Conservation (phyloP, 2,113 vertebrate genomes). For the Brachyistius frenatus region DNA sequence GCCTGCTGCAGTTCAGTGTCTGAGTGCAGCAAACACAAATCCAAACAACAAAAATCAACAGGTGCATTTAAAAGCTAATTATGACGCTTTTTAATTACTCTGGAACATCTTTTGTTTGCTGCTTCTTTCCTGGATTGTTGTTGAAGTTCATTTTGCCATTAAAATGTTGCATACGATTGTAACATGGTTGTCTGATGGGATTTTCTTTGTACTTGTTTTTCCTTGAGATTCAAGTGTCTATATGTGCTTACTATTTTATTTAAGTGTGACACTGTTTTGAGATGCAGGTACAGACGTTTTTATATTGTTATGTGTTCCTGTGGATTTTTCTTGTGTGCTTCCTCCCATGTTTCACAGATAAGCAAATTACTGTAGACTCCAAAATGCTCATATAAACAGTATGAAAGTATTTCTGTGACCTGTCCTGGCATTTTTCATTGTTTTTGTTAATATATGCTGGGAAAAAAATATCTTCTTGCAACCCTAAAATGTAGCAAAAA, state of each 20-base stretch:
- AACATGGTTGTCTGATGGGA: neutral
- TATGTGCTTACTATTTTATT: slow-evolving; percentile 9
- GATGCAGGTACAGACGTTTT: neutral
- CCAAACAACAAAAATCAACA: slow-evolving; percentile 50
- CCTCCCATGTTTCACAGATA: slow-evolving; percentile 13
- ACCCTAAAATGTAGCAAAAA: neutral
- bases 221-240: neutral
- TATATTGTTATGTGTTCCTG: neutral
- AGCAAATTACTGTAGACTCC: slow-evolving; percentile 15
- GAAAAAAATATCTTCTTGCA: neutral
- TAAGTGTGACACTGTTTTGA: slow-evolving; percentile 5
- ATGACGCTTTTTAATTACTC: slow-evolving; percentile 63
- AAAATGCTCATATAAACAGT: slow-evolving; percentile 1
- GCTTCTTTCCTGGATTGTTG: slow-evolving; percentile 17
- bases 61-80: slow-evolving; percentile 70
- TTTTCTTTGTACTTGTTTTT: neutral
- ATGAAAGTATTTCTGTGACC: neutral
- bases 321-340: neutral
- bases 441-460: neutral
- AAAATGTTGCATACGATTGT: neutral
- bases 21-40: slow-evolving; percentile 19
- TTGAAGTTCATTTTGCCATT: slow-evolving; percentile 26
- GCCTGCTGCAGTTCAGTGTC: slow-evolving; percentile 23
- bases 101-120: slow-evolving; percentile 42
- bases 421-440: neutral